Base-by-base conservation (phyloP, 2,888 invertebrate genomes). In the Camponotus fellah region DNA sequence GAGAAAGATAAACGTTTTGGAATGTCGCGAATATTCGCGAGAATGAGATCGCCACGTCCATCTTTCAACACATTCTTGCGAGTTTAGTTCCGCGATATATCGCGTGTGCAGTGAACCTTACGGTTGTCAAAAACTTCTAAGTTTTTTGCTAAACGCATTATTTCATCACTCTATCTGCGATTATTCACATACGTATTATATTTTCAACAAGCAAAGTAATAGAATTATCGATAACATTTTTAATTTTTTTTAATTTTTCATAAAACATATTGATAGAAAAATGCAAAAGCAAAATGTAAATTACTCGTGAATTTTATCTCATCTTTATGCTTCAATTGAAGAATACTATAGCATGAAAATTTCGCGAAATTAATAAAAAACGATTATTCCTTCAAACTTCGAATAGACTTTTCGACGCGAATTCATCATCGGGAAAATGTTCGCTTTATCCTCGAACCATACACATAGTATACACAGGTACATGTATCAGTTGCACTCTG, bases 371-470 rank as follows among this genome's bases (percentile, higher is more conserved):
- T 21, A 4, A 58, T 21, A 34, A 21, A 79, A 26, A 26, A 26
- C 2, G 3, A 43, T 32, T 21, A 6, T n/a, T 32, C 3, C 21
- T 34, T 12, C 3, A 21, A 37, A 46, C 5, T 60, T 21, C 12
- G 12, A 26, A 37, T 14, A n/a, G 9, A 0, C 6, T 14, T 21
- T 49, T 21, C 34, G 34, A 4, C 43, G 26, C 26, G 8, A 66
- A 66, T 56, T 65, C 34, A 17, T 60, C 46, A 62, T 71, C 60
- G 46, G 10, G n/a, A 79, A 85, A 88, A 85, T 77, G 60, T 65
- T 64, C 40, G 81, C 86, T 87, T 84, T 81, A 89, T 87, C 88
- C 88, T 86, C 72, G 71, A 88, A 79, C 79, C 69, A 86, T 74
- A 84, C 56, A 84, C 56, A 84, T 80, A 81, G 68, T 69, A 87